Evolutionary conservation across 2,888 invertebrate genomes (phyloP).

Genomic region (Boloria euphrosyne): DNA sequence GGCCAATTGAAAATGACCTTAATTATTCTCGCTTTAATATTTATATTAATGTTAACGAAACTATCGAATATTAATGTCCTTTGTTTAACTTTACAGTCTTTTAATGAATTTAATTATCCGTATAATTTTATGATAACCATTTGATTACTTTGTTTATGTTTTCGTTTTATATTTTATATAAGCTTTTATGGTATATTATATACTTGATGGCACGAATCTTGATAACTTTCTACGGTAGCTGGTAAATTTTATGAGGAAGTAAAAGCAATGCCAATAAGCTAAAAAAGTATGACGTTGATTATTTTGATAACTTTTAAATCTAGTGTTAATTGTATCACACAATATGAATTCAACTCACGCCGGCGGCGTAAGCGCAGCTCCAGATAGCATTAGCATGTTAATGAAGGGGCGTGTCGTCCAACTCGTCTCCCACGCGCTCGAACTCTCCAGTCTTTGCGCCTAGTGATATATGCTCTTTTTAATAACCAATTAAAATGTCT

Average conservation of each 20-base stretch:
- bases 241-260: neutral
- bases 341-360: constrained; percentile 26
- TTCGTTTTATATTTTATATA: too few relatives aligned
- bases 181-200: too few relatives aligned
- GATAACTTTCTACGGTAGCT: neutral
- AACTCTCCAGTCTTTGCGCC: constrained; percentile 45
- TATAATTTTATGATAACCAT: constrained; percentile 12
- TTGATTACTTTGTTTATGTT: neutral
- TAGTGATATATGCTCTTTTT: constrained; percentile 74
- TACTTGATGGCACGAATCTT: too few relatives aligned
- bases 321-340: constrained; percentile 34
- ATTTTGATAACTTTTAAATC: constrained; percentile 19
- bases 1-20: constrained; percentile 49
- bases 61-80: constrained; percentile 30
- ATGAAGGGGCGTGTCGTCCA: constrained; percentile 70
- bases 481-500: constrained; percentile 77
- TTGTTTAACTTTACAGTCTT: constrained; percentile 28
- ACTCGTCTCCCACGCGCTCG: constrained; percentile 59
- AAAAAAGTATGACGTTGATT: constrained; percentile 28
- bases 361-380: constrained; percentile 43
- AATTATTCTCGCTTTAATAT: constrained; percentile 44
- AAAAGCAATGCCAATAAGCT: neutral
- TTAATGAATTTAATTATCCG: constrained; percentile 29
- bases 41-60: constrained; percentile 34
- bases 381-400: constrained; percentile 77